These are phyloP conservation scores for Lepidocolaptes lacrymiger DNA, from an alignment of 2,797 vertebrate genomes.

Conservation along the genomic window DNA sequence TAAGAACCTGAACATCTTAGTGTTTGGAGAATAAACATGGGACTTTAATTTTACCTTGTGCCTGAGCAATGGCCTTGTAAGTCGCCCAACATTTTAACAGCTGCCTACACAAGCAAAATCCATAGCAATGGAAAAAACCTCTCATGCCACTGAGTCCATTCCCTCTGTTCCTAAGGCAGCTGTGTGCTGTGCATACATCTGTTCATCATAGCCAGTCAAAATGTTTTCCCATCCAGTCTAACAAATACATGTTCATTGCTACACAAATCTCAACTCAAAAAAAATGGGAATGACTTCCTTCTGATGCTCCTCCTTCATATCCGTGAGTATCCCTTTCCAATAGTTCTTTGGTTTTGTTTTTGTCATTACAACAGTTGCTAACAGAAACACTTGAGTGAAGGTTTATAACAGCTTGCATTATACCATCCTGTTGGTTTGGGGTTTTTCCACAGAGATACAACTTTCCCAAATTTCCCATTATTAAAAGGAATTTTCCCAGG, in stretches of 20 bases:
- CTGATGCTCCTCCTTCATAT: neutral
- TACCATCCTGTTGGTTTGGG: neutral
- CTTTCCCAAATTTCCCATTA: neutral
- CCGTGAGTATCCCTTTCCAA: neutral
- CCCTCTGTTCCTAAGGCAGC: neutral
- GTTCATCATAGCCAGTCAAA: neutral
- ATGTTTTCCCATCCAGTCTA: neutral
- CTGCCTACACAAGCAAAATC: neutral
- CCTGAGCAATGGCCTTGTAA: neutral
- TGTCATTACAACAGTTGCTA: neutral
- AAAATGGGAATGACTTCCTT: neutral
- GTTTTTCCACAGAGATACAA: neutral
- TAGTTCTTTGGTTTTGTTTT: neutral
- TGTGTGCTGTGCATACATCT: neutral
- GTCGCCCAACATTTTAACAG: neutral
- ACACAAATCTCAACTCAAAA: neutral
- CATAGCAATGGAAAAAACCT: neutral
- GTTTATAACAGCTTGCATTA: neutral
- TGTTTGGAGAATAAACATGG: neutral
- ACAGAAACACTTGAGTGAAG: neutral
- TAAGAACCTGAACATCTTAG: neutral
- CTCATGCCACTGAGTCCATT: neutral
- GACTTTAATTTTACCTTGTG: neutral
- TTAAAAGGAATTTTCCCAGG: constrained; percentile 31
- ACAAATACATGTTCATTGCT: neutral